Evolutionary conservation across 2,888 invertebrate species (phyloP).

Genomic region (Drosophila birchii): DNA sequence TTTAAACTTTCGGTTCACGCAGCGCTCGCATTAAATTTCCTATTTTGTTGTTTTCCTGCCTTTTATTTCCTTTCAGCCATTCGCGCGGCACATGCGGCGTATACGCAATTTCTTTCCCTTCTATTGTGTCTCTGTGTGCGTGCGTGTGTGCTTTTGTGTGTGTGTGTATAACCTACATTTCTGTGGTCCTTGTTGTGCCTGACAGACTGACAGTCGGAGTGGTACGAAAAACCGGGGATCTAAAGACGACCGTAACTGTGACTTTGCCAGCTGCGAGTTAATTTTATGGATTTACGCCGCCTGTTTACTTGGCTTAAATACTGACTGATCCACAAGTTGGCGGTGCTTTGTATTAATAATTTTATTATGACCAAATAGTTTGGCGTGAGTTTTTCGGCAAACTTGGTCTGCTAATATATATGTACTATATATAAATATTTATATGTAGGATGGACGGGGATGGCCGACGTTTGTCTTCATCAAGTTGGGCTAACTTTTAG

Average conservation of each 20-base stretch:
- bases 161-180: conserved; percentile 62
- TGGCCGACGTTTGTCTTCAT: conserved; percentile 52
- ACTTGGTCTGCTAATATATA: conserved; percentile 8
- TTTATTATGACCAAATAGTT: conserved; percentile 38
- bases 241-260: conserved; percentile 18
- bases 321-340: conserved; percentile 57
- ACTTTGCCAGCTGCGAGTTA: conserved; percentile 56
- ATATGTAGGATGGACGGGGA: conserved; percentile 4
- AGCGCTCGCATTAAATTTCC: conserved; percentile 56
- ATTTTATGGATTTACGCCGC: conserved; percentile 63
- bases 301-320: conserved; percentile 62
- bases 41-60: conserved; percentile 54
- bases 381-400: conserved; percentile 15
- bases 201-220: conserved; percentile 41
- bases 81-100: conserved; percentile 57
- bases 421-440: not conserved
- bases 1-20: conserved; percentile 54
- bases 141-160: conserved; percentile 8
- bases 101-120: conserved; percentile 57
- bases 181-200: conserved; percentile 49
- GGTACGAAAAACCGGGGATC: conserved; percentile 24
- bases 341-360: conserved; percentile 61
- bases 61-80: conserved; percentile 45
- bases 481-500: conserved; percentile 47
- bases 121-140: conserved; percentile 26